A percentile compares a stretch with the other conserved stretches of the same genome.
phyloP scores from a whole-genome alignment of 2,888 invertebrate genomes.

The Himalopsyche anomala region DNA sequence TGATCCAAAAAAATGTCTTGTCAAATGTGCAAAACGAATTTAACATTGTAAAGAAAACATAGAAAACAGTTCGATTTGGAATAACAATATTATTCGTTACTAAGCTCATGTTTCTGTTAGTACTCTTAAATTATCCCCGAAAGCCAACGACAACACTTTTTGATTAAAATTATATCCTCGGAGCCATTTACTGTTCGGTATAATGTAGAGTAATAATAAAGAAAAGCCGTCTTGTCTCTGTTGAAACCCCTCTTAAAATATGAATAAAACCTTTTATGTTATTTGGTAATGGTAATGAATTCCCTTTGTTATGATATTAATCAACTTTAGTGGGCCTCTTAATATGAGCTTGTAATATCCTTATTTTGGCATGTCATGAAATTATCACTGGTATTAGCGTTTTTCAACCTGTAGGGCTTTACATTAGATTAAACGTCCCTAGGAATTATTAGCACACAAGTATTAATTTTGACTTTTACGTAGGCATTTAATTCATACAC shows the following conservation, averaged over 20 bases:
- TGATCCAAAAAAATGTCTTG: too few relatives aligned
- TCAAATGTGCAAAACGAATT: too few relatives aligned
- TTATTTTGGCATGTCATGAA: slow-evolving; percentile 8
- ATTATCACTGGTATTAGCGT: slow-evolving; percentile 9
- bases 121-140: too few relatives aligned
- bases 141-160: too few relatives aligned
- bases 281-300: slow-evolving; percentile 6
- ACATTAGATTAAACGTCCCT: neutral
- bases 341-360: slow-evolving; percentile 6
- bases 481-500: too few relatives aligned
- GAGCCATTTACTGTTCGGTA: too few relatives aligned
- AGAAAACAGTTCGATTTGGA: too few relatives aligned
- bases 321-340: slow-evolving; percentile 21
- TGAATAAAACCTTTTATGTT: slow-evolving; percentile 36
- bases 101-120: too few relatives aligned
- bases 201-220: too few relatives aligned
- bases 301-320: slow-evolving; percentile 41
- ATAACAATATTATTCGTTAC: too few relatives aligned
- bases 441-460: neutral
- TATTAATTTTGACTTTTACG: neutral
- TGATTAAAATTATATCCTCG: too few relatives aligned
- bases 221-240: neutral
- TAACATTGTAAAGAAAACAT: too few relatives aligned
- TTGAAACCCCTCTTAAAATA: neutral
- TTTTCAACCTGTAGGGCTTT: slow-evolving; percentile 9